phyloP scores from a whole-genome alignment of 2,888 invertebrate genomes.

The Coronaproctus castanopsis region DNA sequence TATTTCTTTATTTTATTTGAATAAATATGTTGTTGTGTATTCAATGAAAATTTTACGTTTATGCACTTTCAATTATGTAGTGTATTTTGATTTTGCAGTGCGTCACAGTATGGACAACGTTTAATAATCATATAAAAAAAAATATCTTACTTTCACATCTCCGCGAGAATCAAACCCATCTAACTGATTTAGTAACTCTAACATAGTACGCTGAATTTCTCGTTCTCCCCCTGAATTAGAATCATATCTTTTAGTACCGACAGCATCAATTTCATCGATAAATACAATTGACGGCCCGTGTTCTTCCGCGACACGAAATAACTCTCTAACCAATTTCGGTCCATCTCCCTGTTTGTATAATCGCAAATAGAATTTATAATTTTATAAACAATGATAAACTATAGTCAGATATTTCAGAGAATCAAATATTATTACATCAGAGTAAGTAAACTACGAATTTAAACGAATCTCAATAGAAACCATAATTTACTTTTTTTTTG shows the following conservation, averaged over 20 bases:
- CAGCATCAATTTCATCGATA: conserved; percentile 99
- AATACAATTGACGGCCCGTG: conserved; percentile 99
- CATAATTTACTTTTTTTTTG: too few species aligned
- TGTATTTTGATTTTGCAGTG: too few species aligned
- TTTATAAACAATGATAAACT: too few species aligned
- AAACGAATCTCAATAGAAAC: too few species aligned
- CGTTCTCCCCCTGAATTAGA: conserved; percentile 98
- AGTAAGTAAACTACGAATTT: too few species aligned
- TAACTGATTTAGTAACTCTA: conserved; percentile 91
- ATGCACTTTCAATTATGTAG: too few species aligned
- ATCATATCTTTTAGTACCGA: conserved; percentile 95
- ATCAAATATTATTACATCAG: too few species aligned
- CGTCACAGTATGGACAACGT: too few species aligned
- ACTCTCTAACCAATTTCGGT: conserved; percentile 88
- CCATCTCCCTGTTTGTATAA: conserved; percentile 61
- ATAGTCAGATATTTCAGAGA: background rate
- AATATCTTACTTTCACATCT: conserved; percentile 68
- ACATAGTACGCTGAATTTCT: conserved; percentile 98
- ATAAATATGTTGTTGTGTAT: too few species aligned
- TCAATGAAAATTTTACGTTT: too few species aligned
- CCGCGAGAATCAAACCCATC: conserved; percentile 95
- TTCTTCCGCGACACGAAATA: conserved; percentile 98
- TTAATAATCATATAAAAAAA: too few species aligned
- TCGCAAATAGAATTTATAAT: background rate
- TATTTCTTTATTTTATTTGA: too few species aligned